Evolutionary conservation across 2,113 vertebrate species (phyloP), one percentile per base, ranked within the genome.

Genomic region (Gymnarchus niloticus): DNA sequence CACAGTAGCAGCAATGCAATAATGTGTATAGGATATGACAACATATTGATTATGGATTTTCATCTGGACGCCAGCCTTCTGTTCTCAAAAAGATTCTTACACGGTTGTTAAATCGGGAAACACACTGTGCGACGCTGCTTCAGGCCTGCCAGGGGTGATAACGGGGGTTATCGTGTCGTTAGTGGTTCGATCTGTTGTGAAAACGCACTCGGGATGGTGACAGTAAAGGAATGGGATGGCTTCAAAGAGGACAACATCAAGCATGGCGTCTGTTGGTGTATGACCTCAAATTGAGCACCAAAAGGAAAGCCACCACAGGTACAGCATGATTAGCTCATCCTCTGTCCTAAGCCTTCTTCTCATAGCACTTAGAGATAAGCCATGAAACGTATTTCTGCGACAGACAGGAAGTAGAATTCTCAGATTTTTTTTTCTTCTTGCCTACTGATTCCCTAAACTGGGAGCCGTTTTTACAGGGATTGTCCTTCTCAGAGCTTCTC

Each of bases 341-440:
- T 85, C 87, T 87, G 84, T 88, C 87, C 88, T 19, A 6, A 83
- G 57, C 84, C 85, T 84, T 52, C 85, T 85, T 84, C 87, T 82
- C 23, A 33, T 87, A 78, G 86, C 78, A 84, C 86, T 80, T 89
- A 89, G 89, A 89, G 86, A 56, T 57, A 1, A 57, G 87, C 91
- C 90, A 90, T 88, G 44, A 56, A 88, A 87, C 90, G 91, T 90
- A 91, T 89, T 89, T 83, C 87, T 91, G 85, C 81, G 46, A 83
- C 85, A 77, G 25, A 59, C 87, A 86, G 87, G 59, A 83, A 49
- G 84, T 49, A 19, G 56, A 83, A 49, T 83, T 84, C 59, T 41
- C 61, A 78, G 46, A 56, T 83, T 49, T 44, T 57, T 3, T 37
- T 56, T 56, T 57, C 57, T 44, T 37, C 44, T 49, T n/a, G 8